Evolutionary conservation across 2,797 vertebrate genomes (phyloP), one percentile per base, ranked within the genome.

Genomic region (Harpagifer antarcticus): DNA sequence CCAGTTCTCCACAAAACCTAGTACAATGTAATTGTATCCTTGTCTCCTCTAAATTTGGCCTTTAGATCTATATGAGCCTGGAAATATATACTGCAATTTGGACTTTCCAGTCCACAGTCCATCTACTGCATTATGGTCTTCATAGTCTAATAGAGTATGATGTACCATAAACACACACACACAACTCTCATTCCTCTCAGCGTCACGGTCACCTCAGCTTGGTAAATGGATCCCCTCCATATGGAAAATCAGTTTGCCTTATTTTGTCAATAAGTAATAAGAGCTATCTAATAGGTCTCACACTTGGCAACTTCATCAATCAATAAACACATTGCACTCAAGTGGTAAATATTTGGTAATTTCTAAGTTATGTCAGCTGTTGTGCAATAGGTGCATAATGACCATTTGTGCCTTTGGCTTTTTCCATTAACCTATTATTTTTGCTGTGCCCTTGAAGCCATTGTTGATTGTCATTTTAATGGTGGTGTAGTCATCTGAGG

Each of bases 61-160:
- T 57, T 76, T 81, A 60, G 55, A 83, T 75, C 48, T 67, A 81
- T 69, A 80, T 45, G 59, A 72, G 6, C 72, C 55, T 72, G 31
- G 78, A 83, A 79, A 82, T 79, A 75, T 68, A 79, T 66, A 67
- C 79, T 76, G 62, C 65, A 67, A 56, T 85, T 75, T 81, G 31
- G 58, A 62, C 52, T 72, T 86, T 74, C 33, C 33, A 37, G 33
- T 75, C 72, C 69, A 60, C 62, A 68, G 70, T 74, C n/a, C 58
- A 54, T 83, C 60, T 72, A 66, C 58, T 80, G 56, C 16, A 55
- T 73, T 47, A 58, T 78, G 74, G 60, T 76, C 76, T 79, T 79
- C 10, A 56, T 56, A 72, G 62, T 71, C 57, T 61, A 49, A 65
- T 72, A 71, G 58, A 62, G 61, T 15, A 67, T 45, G 55, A 79